Evolutionary conservation across 2,888 invertebrate species (phyloP).

Genomic region (Nomada fabriciana): DNA sequence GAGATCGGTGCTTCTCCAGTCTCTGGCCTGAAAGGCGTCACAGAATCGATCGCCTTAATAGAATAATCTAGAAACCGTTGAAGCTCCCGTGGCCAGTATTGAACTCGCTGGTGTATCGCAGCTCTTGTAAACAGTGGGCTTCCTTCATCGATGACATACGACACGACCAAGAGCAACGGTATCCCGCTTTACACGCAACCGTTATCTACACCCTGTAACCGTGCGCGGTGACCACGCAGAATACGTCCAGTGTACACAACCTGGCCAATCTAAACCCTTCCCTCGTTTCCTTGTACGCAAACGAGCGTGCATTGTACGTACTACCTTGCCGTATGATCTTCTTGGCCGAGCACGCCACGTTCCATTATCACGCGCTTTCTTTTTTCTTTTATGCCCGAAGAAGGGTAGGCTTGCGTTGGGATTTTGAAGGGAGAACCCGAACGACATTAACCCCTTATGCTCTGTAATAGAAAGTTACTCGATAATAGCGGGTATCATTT

Average conservation of each 20-base stretch:
- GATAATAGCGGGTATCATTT: too few species aligned
- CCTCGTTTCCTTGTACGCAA: constrained; percentile 23
- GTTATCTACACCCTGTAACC: constrained; percentile 41
- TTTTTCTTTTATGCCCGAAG: neutral
- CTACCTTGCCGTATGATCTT: constrained; percentile 10
- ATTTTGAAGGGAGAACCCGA: neutral
- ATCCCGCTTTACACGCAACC: constrained; percentile 37
- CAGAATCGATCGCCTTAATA: constrained; percentile 77
- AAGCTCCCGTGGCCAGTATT: constrained; percentile 70
- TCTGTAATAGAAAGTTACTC: too few species aligned
- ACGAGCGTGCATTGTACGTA: constrained; percentile 15
- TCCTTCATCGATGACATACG: constrained; percentile 61
- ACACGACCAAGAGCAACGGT: constrained; percentile 49
- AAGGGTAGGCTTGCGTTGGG: neutral
- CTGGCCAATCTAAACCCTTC: constrained; percentile 14
- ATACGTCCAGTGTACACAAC: constrained; percentile 27
- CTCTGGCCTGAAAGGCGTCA: constrained; percentile 21
- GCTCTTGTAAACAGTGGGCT: constrained; percentile 65
- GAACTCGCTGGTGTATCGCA: constrained; percentile 56
- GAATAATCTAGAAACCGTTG: constrained; percentile 81
- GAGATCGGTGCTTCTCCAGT: neutral
- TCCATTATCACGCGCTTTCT: constrained; percentile 15
- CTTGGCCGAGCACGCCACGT: constrained; percentile 3
- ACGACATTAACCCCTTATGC: too few species aligned
- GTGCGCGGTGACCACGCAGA: constrained; percentile 26